phyloP scores from a whole-genome alignment of 2,888 invertebrate species.

The Muscina levida region DNA sequence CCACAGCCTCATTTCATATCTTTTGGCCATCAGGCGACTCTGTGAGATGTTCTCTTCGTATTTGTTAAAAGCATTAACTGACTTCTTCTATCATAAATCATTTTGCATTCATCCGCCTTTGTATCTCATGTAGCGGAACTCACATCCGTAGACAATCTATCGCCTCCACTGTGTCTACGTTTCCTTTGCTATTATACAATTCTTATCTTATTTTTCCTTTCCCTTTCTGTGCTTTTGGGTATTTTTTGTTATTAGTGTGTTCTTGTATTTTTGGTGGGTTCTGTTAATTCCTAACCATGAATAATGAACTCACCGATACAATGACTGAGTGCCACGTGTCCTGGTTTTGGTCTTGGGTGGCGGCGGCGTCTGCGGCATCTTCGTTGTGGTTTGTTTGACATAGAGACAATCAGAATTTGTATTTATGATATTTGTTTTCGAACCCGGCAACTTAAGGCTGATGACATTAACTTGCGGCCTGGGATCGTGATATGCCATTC shows the following conservation, averaged over 20 bases:
- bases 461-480: constrained; percentile 68
- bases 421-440: constrained; percentile 32
- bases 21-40: neutral
- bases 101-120: constrained; percentile 5
- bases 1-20: neutral
- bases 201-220: constrained; percentile 22
- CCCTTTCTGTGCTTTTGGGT: constrained; percentile 18
- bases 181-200: neutral
- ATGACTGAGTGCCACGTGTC: constrained; percentile 76
- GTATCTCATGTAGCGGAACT: no score
- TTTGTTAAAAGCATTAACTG: constrained; percentile 57
- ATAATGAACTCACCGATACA: constrained; percentile 73
- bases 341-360: constrained; percentile 55
- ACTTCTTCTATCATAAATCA: constrained; percentile 33
- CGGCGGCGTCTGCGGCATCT: neutral
- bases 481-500: constrained; percentile 64
- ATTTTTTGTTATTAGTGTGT: neutral
- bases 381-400: constrained; percentile 27
- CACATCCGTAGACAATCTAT: no score
- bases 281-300: constrained; percentile 21
- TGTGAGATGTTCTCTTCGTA: constrained; percentile 43
- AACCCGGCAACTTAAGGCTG: constrained; percentile 71
- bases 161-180: no score
- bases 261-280: neutral
- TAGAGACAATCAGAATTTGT: neutral